Evolutionary conservation across 2,888 invertebrate genomes (phyloP).

Genomic region (Nomada ferruginata): DNA sequence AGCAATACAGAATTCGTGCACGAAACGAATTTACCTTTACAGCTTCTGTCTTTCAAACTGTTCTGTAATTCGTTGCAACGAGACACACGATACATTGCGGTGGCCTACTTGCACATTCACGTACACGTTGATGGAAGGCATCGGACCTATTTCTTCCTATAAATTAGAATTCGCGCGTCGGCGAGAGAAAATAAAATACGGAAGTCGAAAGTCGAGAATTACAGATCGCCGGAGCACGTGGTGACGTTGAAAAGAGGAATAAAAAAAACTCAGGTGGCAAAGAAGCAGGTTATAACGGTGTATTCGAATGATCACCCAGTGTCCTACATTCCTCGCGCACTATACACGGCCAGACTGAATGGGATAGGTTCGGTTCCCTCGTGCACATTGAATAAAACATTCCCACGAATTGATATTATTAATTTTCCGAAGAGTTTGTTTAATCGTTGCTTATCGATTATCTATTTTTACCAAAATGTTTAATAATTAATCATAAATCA

Average conservation of each 20-base stretch:
- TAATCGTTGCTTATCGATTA: not conserved
- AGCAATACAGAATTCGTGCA: too few species aligned
- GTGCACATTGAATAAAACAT: slow-evolving; percentile 33
- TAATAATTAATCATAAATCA: too few species aligned
- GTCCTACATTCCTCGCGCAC: slow-evolving; percentile 79
- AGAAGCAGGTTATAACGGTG: slow-evolving; percentile 82
- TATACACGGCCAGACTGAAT: slow-evolving; percentile 28
- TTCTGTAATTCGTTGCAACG: not conserved
- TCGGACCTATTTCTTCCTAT: slow-evolving; percentile 11
- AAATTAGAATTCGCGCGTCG: slow-evolving; percentile 19
- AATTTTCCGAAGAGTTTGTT: not conserved
- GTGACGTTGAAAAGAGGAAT: slow-evolving; percentile 39
- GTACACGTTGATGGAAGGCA: not conserved
- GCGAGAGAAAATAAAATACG: slow-evolving; percentile 20
- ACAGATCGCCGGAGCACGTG: slow-evolving; percentile 46
- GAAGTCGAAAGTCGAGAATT: slow-evolving; percentile 56
- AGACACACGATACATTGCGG: not conserved
- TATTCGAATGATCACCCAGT: slow-evolving; percentile 81
- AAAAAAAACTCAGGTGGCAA: slow-evolving; percentile 33
- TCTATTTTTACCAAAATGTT: not conserved
- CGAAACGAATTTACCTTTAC: too few species aligned
- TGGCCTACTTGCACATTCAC: not conserved
- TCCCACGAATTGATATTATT: not conserved
- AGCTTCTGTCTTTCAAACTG: too few species aligned
- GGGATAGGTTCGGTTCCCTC: slow-evolving; percentile 48